Percentiles rank a stretch among this genome's conserved stretches.
These are phyloP conservation scores for Cheilosia soror DNA, from an alignment of 2,888 invertebrate species.

Conservation along the genomic window DNA sequence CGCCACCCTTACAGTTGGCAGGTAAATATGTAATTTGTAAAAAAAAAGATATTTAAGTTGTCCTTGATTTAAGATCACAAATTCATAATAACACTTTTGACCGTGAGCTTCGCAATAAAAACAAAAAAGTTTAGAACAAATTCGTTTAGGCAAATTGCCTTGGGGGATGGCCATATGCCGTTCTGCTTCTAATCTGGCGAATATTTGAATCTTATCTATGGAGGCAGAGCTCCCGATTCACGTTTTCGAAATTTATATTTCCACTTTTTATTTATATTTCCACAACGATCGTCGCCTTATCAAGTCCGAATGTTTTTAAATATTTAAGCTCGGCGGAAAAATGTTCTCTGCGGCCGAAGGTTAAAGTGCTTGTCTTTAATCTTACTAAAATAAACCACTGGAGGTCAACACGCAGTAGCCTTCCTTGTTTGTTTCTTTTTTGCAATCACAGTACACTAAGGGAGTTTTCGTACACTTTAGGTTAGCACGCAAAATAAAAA, in stretches of 20 bases:
- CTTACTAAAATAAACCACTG: slow-evolving; percentile 36
- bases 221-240: slow-evolving; percentile 35
- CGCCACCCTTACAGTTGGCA: too few species aligned
- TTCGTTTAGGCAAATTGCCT: not conserved
- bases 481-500: not conserved
- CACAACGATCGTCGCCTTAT: slow-evolving; percentile 21
- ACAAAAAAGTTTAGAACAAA: not conserved
- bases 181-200: slow-evolving; percentile 16
- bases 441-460: slow-evolving; percentile 23
- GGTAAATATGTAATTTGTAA: too few species aligned
- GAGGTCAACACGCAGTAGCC: slow-evolving; percentile 61
- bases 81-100: not conserved
- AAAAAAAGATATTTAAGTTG: too few species aligned
- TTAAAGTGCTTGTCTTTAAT: slow-evolving; percentile 47
- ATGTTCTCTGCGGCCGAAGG: slow-evolving; percentile 40
- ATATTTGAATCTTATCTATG: slow-evolving; percentile 25
- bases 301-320: slow-evolving; percentile 12
- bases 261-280: slow-evolving; percentile 12
- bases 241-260: slow-evolving; percentile 31
- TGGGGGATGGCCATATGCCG: slow-evolving; percentile 38
- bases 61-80: too few species aligned
- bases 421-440: slow-evolving; percentile 14
- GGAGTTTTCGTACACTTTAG: slow-evolving; percentile 23
- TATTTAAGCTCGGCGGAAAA: not conserved
- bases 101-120: not conserved